A percentile compares a stretch with the other conserved stretches of the same genome.
These are phyloP conservation scores for Ephialtes manifestator DNA, from an alignment of 2,888 invertebrate species.

Conservation along the genomic window DNA sequence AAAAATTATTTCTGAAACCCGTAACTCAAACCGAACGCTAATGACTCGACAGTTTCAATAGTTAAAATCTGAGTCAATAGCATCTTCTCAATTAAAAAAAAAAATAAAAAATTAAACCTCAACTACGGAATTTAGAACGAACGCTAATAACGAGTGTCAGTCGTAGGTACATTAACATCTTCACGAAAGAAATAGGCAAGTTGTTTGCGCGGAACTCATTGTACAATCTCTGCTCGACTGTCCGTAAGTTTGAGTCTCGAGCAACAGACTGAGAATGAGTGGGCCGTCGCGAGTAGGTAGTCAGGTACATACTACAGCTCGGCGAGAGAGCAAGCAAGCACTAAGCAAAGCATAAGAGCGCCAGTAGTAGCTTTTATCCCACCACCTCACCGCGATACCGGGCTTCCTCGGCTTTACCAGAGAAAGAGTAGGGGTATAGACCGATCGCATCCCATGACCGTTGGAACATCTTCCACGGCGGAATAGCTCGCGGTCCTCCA, in stretches of 20 bases:
- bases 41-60: no score
- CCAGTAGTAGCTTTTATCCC: conserved; percentile 48
- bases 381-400: conserved; percentile 26
- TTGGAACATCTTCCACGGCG: conserved; percentile 70
- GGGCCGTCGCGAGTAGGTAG: conserved; percentile 43
- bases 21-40: no score
- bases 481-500: conserved; percentile 67
- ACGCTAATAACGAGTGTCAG: no score
- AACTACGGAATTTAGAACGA: not conserved
- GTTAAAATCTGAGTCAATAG: no score
- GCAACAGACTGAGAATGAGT: conserved; percentile 26
- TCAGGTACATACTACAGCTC: conserved; percentile 42
- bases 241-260: not conserved
- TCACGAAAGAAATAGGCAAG: not conserved
- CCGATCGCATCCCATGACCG: conserved; percentile 71
- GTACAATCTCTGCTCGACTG: no score
- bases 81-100: no score
- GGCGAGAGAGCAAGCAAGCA: conserved; percentile 4
- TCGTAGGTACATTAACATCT: not conserved
- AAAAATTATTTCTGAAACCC: no score
- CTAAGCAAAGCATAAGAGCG: not conserved
- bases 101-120: not conserved
- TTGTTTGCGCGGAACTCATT: not conserved
- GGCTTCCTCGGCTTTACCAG: not conserved
- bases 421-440: conserved; percentile 62